Conservation (phyloP, 2,888 invertebrate species). For the Xestoiulus laeticollis region DNA sequence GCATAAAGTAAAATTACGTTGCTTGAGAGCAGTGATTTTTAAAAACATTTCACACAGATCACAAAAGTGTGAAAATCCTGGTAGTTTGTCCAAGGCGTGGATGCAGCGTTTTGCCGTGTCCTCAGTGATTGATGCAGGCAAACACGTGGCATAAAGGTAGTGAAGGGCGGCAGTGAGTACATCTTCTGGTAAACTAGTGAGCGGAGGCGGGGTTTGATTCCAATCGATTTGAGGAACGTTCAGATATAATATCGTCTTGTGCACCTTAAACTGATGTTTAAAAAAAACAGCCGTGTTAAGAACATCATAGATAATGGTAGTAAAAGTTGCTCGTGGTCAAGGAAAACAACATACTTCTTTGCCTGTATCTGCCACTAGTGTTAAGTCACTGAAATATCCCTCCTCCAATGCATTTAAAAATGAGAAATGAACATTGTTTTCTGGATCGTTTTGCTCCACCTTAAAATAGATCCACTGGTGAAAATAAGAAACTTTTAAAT, state of each 20-base stretch:
- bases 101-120: constrained; percentile 69
- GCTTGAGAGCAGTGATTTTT: constrained; percentile 72
- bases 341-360: constrained; percentile 66
- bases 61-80: constrained; percentile 69
- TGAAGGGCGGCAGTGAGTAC: constrained; percentile 72
- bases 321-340: not conserved
- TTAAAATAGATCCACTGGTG: constrained; percentile 55
- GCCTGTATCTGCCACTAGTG: constrained; percentile 67
- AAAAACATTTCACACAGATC: constrained; percentile 72
- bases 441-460: constrained; percentile 61
- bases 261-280: constrained; percentile 64
- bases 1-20: constrained; percentile 67
- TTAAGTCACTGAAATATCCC: constrained; percentile 73
- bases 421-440: constrained; percentile 70
- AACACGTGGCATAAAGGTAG: constrained; percentile 73
- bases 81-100: constrained; percentile 63
- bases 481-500: not conserved
- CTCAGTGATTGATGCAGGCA: constrained; percentile 71
- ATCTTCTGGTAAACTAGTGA: constrained; percentile 71
- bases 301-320: not conserved
- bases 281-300: not conserved
- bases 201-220: constrained; percentile 63
- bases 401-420: constrained; percentile 73
- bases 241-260: constrained; percentile 70
- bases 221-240: constrained; percentile 71